A percentile compares a stretch with the other conserved stretches of the same genome.
Evolutionary conservation across 2,797 vertebrate genomes (phyloP).

Genomic region (Tenualosa thibaudeaui): DNA sequence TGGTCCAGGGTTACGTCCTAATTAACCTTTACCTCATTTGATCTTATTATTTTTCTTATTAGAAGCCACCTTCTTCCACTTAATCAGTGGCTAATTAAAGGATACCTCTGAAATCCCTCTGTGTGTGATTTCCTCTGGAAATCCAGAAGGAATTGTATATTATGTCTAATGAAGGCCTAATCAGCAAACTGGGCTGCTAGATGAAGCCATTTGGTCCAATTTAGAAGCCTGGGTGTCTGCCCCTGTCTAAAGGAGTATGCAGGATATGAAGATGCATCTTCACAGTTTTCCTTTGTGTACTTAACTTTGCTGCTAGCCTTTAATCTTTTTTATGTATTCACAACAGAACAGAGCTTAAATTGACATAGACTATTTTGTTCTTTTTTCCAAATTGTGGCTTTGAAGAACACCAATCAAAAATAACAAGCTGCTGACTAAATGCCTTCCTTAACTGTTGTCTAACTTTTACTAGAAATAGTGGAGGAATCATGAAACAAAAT

Average conservation of each 20-base stretch:
- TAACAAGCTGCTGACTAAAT: not conserved
- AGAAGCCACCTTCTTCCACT: constrained; percentile 57
- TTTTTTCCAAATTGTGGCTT: not conserved
- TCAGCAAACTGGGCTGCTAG: constrained; percentile 58
- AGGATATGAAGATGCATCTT: constrained; percentile 39
- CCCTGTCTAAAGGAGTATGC: constrained; percentile 33
- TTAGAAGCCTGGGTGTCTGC: constrained; percentile 39
- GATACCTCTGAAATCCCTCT: constrained; percentile 52
- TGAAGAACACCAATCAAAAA: not conserved
- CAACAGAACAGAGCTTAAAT: not conserved
- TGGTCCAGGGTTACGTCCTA: constrained; percentile 26
- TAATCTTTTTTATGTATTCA: not conserved
- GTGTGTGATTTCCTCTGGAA: constrained; percentile 52
- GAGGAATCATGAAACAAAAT: not conserved
- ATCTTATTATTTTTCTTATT: constrained; percentile 50
- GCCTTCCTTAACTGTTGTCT: not conserved
- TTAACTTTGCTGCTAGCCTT: not conserved
- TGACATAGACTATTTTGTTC: not conserved
- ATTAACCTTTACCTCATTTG: constrained; percentile 44
- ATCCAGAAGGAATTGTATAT: constrained; percentile 49
- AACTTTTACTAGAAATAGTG: not conserved
- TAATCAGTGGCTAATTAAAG: constrained; percentile 65
- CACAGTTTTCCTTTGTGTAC: constrained; percentile 27
- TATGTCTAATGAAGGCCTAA: constrained; percentile 58
- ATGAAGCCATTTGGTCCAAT: constrained; percentile 48